Evolutionary conservation across 2,113 vertebrate genomes (phyloP), one percentile per base, ranked within the genome.

Genomic region (Pelobates fuscus): DNA sequence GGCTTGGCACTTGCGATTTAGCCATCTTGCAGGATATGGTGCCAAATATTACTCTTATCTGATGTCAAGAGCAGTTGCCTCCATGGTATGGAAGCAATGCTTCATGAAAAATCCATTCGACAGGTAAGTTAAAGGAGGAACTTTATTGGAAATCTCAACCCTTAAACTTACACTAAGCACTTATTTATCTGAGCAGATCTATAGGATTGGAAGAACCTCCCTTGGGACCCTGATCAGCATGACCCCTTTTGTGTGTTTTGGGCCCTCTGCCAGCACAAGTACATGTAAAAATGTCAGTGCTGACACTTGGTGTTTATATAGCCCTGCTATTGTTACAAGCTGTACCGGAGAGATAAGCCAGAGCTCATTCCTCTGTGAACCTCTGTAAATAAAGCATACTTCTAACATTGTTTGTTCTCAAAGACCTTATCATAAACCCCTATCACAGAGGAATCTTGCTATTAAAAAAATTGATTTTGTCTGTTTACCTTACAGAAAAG

Each of bases 1-100:
- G 97, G 97, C 97, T 5, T 99, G 97, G 97, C 97, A 99, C 81
- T 89, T 98, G 80, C 89, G 97, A 78, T 98, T 98, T 87, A 96
- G 95, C 85, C 97, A 98, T 81, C 95, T 99, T 0, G 92, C 97
- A 70, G 95, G 97, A 63, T 99, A 99, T 0, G 95, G 97, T n/a
- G 97, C 96, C 77, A 99, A 98, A 69, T 99, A 99, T 43, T 99
- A 98, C 82, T 98, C 97, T 24, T 99, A 99, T 85, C 92, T 99
- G 80, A 94, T 99, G 96, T 98, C 97, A 78, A 83, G 96, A n/a
- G 96, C 97, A 0, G 95, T 98, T 54, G 97, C 97, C 0, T 97
- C 95, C 15, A 98, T 99, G 96, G 91, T 99, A 71, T 99, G 97
- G 97, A 97, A 91, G 57, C 93, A 96, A 62, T 98, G 97, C 78